Conservation (phyloP, 1,140 invertebrate species). For the Limonius californicus region DNA sequence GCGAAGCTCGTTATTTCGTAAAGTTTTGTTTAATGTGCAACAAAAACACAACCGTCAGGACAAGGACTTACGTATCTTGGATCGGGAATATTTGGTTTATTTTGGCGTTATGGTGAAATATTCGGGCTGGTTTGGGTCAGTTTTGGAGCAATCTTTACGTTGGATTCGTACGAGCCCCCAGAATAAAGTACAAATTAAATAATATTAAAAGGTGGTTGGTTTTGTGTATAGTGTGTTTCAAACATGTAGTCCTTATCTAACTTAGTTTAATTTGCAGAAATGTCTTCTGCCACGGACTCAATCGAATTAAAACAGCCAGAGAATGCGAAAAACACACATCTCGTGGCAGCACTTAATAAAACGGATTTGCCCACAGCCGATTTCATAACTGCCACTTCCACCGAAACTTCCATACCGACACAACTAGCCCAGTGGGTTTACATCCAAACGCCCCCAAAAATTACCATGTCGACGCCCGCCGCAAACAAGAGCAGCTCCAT, state of each 20-base stretch:
- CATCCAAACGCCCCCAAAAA: conserved; percentile 40
- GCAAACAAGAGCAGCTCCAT: conserved; percentile 30
- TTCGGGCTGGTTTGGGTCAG: background rate
- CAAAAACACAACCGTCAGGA: conserved; percentile 31
- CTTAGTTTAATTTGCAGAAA: conserved; percentile 32
- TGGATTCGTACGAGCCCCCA: no score
- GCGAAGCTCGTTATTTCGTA: conserved; percentile 13
- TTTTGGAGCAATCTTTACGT: no score
- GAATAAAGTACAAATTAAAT: no score
- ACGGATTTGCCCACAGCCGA: conserved; percentile 28
- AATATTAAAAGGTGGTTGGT: no score
- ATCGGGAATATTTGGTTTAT: background rate
- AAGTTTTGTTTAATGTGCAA: conserved; percentile 14
- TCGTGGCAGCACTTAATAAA: conserved; percentile 31
- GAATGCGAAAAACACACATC: conserved; percentile 26
- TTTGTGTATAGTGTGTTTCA: conserved; percentile 13
- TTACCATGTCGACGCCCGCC: conserved; percentile 19
- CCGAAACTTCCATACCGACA: conserved; percentile 4
- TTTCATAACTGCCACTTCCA: conserved; percentile 26
- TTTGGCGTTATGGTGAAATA: background rate
- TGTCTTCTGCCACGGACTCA: conserved; percentile 31
- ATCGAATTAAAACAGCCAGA: background rate
- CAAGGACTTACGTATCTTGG: conserved; percentile 23
- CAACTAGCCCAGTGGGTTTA: conserved; percentile 41
- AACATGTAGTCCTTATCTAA: conserved; percentile 1